Percentiles rank a stretch among this genome's conserved stretches.
These are phyloP conservation scores for Henricia sp. DNA, from an alignment of 53 echinoderm and acorn worm species.

Conservation along the genomic window DNA sequence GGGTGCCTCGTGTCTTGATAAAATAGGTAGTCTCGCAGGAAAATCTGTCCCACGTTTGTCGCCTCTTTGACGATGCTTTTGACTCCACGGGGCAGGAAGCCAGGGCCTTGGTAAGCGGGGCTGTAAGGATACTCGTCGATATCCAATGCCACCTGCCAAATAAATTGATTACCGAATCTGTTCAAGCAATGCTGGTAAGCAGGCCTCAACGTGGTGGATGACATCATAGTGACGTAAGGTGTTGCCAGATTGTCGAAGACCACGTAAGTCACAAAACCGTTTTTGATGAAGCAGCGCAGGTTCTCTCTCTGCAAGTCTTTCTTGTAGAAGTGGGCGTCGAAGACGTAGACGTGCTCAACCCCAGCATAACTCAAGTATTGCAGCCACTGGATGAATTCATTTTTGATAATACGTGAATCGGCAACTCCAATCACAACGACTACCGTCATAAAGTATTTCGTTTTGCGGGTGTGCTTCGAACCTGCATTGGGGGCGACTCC, in stretches of 20 bases:
- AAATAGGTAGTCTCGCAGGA: too few species aligned
- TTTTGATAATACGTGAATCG: too few species aligned
- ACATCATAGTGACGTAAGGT: too few species aligned
- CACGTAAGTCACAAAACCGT: neutral
- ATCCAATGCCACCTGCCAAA: neutral
- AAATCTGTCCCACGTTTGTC: too few species aligned
- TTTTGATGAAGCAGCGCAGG: neutral
- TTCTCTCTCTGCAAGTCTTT: neutral
- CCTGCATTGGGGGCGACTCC: too few species aligned
- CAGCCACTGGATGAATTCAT: neutral
- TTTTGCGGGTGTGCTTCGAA: too few species aligned
- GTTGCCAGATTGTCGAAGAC: neutral
- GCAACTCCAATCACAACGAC: too few species aligned
- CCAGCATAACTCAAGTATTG: neutral
- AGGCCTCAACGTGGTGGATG: neutral
- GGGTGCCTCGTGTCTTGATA: too few species aligned
- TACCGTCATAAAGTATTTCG: too few species aligned
- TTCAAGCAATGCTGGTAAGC: neutral
- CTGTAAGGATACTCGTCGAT: slow-evolving; percentile 9
- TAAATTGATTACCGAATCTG: neutral
- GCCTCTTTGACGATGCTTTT: too few species aligned
- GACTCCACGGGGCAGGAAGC: neutral
- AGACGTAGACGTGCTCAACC: neutral
- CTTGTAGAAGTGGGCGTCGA: neutral
- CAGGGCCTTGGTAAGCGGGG: neutral